Conservation (phyloP, 2,113 vertebrate species). For the Chaenogobius annularis region DNA sequence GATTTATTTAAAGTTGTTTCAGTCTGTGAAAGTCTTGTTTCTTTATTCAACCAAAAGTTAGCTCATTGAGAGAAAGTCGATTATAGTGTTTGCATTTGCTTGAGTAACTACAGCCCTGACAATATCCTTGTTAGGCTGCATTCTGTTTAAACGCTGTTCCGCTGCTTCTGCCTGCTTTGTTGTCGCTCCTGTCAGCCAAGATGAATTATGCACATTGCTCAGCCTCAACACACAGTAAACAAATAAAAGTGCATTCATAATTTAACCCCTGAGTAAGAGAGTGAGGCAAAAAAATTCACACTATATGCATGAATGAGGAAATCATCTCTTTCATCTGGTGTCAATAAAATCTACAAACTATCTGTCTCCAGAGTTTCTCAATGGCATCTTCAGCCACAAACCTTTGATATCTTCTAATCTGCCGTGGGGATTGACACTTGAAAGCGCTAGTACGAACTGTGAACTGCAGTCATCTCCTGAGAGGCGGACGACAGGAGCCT, state of each 20-base stretch:
- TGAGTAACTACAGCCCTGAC: conserved; percentile 42
- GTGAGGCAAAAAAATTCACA: conserved; percentile 17
- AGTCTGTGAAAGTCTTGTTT: conserved; percentile 1
- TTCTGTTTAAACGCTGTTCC: conserved; percentile 38
- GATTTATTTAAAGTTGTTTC: conserved; percentile 30
- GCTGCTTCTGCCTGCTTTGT: conserved; percentile 39
- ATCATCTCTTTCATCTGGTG: conserved; percentile 26
- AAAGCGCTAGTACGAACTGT: conserved; percentile 52
- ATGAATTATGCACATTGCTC: conserved; percentile 72
- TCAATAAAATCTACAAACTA: conserved; percentile 24
- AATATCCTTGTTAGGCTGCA: conserved; percentile 36
- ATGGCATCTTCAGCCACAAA: conserved; percentile 23
- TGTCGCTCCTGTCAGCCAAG: conserved; percentile 53
- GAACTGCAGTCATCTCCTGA: conserved; percentile 49
- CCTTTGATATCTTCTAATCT: conserved; percentile 65
- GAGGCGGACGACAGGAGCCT: conserved; percentile 36
- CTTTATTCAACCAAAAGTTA: conserved; percentile 7
- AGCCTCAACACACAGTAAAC: conserved; percentile 66
- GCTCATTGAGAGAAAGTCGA: conserved; percentile 38
- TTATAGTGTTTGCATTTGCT: conserved; percentile 42
- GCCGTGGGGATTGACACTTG: conserved; percentile 64
- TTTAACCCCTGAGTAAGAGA: conserved; percentile 57
- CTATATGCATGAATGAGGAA: conserved; percentile 48
- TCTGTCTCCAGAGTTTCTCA: conserved; percentile 29
- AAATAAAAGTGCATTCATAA: conserved; percentile 71